Base-by-base conservation (phyloP, 30 jellyfish, hydroid and myxozoan genomes). In the Aurelia sp. region DNA sequence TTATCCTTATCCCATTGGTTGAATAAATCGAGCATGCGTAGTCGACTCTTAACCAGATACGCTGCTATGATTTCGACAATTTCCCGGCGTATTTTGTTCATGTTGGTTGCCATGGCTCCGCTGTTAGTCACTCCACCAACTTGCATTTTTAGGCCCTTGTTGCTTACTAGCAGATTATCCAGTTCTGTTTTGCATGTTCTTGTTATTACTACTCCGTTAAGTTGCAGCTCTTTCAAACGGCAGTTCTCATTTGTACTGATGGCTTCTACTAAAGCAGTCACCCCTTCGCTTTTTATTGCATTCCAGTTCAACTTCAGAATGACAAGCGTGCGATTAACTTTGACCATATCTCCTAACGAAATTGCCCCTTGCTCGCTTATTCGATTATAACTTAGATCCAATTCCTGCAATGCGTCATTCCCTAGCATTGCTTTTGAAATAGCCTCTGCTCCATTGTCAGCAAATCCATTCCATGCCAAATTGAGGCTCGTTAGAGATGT, bases 1-100 rank as follows among this genome's bases (percentile, higher is more conserved):
- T 90, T 90, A 75, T 90, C 97, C 52, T 90, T 90, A 61, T 90
- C 97, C 97, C 97, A 90, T 31, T 83, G 97, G 78, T 90, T 90
- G 91, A 90, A 90, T 78, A 90, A 62, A 62, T 90, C 97, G 44
- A 90, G 93, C 97, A 90, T 90, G 77, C 97, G 87, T 68, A 90
- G 74, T 67, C 97, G 86, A 50, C 84, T 74, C 52, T 90, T 83
- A 74, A 86, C 79, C 22, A 90, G 76, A 58, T 90, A 83, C 13
- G 87, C 76, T 57, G 74, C 57, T n/a, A 90, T 70, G 0, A 90
- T 90, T 58, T 82, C 86, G 80, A 90, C 88, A 55, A 90, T 71
- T 69, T 90, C 95, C 20, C 87, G 62, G 44, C 97, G 86, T 57
- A 90, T 64, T 60, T 71, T 72, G 62, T 76, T 89, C 80, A 73